Conservation (phyloP, 2,797 vertebrate genomes). For the Darevskia nairensis region DNA sequence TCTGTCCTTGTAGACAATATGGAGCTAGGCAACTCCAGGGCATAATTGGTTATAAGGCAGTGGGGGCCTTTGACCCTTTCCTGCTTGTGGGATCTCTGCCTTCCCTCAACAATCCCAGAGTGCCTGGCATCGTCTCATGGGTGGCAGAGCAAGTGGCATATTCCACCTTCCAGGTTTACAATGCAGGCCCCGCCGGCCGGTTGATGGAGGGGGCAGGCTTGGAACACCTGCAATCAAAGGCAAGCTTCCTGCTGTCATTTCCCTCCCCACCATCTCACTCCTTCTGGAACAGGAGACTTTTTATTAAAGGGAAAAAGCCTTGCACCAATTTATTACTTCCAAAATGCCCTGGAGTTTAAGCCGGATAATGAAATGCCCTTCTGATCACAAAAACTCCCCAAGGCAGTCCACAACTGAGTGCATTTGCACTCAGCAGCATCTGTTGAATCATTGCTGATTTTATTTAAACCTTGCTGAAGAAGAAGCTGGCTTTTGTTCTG, state of each 20-base stretch:
- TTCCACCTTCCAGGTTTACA: not conserved
- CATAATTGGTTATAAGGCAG: no score
- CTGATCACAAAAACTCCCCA: not conserved
- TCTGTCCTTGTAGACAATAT: not conserved
- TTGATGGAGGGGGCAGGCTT: not conserved
- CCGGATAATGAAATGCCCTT: constrained; percentile 44
- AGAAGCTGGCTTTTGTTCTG: not conserved
- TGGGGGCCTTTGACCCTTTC: not conserved
- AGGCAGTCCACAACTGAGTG: not conserved
- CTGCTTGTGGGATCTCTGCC: not conserved
- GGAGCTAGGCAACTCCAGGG: no score
- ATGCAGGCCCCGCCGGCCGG: not conserved
- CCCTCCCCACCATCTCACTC: accelerated
- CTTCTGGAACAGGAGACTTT: accelerated
- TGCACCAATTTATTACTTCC: constrained; percentile 18
- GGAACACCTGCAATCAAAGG: accelerated
- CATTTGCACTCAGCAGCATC: constrained; percentile 12
- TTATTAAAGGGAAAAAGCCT: no score
- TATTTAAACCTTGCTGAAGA: constrained; percentile 16
- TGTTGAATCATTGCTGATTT: not conserved
- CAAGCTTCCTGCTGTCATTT: not conserved
- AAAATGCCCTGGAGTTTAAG: not conserved
- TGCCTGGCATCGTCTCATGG: not conserved
- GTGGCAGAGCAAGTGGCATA: not conserved
- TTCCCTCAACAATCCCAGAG: not conserved